Evolutionary conservation across 2,113 vertebrate species (phyloP).

Genomic region (Fulmarus glacialis): DNA sequence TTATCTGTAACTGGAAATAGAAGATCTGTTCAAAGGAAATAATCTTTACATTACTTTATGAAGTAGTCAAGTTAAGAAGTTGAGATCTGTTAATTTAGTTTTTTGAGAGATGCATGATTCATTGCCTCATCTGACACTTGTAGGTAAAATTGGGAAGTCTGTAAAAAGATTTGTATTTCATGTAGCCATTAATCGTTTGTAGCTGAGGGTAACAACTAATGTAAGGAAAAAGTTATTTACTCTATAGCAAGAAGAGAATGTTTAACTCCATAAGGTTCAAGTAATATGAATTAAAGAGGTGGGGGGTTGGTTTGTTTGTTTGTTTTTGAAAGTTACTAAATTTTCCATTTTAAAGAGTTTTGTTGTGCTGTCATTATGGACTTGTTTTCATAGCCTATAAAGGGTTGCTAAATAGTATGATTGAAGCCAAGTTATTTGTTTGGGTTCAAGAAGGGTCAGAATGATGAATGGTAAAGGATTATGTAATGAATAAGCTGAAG

Average conservation of each 20-base stretch:
- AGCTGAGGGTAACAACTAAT: neutral
- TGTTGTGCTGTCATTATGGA: neutral
- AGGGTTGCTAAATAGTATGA: neutral
- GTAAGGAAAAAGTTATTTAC: neutral
- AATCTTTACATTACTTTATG: neutral
- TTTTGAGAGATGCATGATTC: accelerated
- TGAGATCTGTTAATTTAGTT: neutral
- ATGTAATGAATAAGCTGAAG: neutral
- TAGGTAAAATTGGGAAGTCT: neutral
- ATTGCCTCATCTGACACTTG: neutral
- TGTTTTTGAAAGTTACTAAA: neutral
- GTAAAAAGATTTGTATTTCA: constrained; percentile 18
- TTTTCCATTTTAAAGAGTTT: neutral
- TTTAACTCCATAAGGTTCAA: neutral
- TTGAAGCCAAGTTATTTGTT: neutral
- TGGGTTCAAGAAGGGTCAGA: neutral
- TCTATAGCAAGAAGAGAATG: neutral
- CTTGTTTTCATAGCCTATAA: neutral
- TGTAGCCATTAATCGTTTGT: neutral
- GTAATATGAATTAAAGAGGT: neutral
- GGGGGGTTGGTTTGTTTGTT: too few relatives aligned
- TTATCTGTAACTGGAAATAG: neutral
- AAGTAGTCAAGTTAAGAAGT: neutral
- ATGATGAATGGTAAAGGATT: neutral
- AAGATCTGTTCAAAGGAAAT: neutral